Conservation (phyloP, 64 coral and sea anemone species). For the Anthopleura sola region DNA sequence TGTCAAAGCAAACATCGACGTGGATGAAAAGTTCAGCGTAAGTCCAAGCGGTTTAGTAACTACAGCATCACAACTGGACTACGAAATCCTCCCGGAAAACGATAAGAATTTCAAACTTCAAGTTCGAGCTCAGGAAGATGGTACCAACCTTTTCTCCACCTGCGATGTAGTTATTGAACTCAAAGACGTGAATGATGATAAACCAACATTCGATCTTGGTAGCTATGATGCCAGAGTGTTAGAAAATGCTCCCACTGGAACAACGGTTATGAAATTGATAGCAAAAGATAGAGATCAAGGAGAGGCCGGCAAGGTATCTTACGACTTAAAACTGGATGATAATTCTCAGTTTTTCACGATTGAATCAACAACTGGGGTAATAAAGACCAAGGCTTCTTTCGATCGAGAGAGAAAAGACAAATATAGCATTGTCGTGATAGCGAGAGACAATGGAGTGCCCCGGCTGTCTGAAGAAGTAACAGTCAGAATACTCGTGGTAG, state of each 20-base stretch:
- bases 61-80: constrained; percentile 41
- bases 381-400: constrained; percentile 49
- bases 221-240: constrained; percentile 21
- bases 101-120: constrained; percentile 35
- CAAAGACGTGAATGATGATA: constrained; percentile 27
- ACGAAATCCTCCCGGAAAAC: constrained; percentile 6
- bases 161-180: constrained; percentile 1
- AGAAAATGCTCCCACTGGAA: constrained; percentile 14
- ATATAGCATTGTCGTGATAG: constrained; percentile 69
- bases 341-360: constrained; percentile 49
- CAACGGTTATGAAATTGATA: neutral
- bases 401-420: constrained; percentile 73
- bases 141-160: constrained; percentile 25
- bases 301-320: neutral
- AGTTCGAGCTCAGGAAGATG: constrained; percentile 26
- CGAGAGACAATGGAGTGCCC: constrained; percentile 49
- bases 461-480: constrained; percentile 63
- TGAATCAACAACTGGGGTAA: constrained; percentile 40
- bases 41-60: constrained; percentile 25
- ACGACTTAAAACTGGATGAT: neutral
- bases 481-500: constrained; percentile 31
- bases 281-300: constrained; percentile 22
- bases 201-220: constrained; percentile 36
- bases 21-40: constrained; percentile 47
- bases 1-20: constrained; percentile 35